Evolutionary conservation across 2,797 vertebrate genomes (phyloP), one percentile per base, ranked within the genome.

Genomic region (Sciurus carolinensis): DNA sequence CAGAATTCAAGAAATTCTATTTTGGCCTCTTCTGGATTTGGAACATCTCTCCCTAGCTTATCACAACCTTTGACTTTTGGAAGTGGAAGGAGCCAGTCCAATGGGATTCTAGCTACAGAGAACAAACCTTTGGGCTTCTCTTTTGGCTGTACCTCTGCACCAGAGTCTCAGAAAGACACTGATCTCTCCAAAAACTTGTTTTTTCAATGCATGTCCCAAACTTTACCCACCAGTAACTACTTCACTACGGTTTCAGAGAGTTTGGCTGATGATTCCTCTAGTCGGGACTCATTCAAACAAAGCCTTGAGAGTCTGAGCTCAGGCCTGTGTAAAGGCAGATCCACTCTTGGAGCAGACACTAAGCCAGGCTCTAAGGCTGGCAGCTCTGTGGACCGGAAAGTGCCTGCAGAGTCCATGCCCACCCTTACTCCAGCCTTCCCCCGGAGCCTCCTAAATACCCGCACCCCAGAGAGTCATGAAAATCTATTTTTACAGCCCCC

Each of bases 181-280:
- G 98, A 99, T 97, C 90, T 99, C 15, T 99, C 99, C 64, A 99
- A 99, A 98, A 99, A 99, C 98, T 99, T 99, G 96, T 99, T 99
- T 99, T 99, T 99, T 98, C 99, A 99, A 93, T 99, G 99, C 98
- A 99, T 99, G 99, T 99, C 99, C 89, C 99, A 99, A 98, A 99
- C 98, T 96, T 98, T 99, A 97, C 98, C 99, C 89, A 99, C 99
- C 98, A 99, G 98, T 98, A 99, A 99, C 98, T 99, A 99, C 98
- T 99, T 99, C 97, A 99, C 99, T 0, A 98, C 99, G 9, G 98
- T 99, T 98, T 99, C 99, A 28, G 99, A 99, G 98, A 99, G 98
- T 98, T 97, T 99, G 95, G 98, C 95, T 92, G 99, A 99, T 97
- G 99, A 99, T 88, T 98, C 99, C n/a, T 98, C 99, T 39, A 99